Evolutionary conservation across 2,113 vertebrate species (phyloP).

Genomic region (Nettapus auritus): DNA sequence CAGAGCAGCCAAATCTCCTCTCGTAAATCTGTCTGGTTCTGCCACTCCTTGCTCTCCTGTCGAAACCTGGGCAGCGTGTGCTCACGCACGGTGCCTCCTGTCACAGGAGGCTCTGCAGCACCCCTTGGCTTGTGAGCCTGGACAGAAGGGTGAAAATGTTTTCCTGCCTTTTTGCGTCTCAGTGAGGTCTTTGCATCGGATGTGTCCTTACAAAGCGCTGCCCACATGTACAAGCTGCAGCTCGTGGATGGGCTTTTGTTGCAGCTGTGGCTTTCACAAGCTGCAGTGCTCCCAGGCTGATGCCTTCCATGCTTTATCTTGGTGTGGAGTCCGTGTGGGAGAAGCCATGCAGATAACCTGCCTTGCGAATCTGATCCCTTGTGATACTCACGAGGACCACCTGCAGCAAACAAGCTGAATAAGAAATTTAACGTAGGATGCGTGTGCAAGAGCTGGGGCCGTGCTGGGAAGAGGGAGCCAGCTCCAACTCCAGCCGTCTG

Average conservation of each 20-base stretch:
- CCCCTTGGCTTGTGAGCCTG: accelerated
- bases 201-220: not conserved
- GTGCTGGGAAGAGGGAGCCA: not conserved
- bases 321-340: not conserved
- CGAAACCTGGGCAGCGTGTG: not conserved
- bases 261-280: not conserved
- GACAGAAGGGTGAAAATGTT: not conserved
- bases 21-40: accelerated
- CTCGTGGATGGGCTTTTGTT: not conserved
- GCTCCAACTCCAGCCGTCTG: not conserved
- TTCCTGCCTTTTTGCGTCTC: accelerated
- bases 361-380: not conserved
- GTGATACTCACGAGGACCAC: not conserved
- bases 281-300: not conserved
- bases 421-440: not conserved
- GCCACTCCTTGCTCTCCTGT: not conserved
- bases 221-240: not conserved
- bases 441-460: not conserved
- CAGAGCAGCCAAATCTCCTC: not conserved
- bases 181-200: not conserved
- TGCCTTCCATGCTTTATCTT: accelerated
- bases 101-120: not conserved
- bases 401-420: not conserved
- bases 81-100: not conserved
- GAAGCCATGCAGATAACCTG: not conserved